Evolutionary conservation across 1,140 invertebrate species (phyloP), one percentile per base, ranked within the genome.

Genomic region (Macrostomum lignano): DNA sequence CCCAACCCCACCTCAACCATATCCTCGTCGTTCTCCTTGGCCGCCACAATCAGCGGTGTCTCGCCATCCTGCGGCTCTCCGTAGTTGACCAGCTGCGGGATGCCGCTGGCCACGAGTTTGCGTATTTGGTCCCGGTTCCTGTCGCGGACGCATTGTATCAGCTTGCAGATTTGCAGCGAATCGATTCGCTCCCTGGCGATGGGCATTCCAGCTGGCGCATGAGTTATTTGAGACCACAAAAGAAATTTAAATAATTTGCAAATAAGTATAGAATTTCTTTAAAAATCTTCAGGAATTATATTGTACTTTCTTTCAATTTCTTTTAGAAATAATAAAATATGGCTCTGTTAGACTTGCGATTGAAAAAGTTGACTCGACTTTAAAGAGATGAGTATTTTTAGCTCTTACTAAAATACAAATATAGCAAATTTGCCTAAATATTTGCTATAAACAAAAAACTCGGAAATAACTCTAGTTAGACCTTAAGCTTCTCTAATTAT

Each of bases 31-130:
- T 40, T 40, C n/a, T 31, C 25, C 10, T 17, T 24, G 6, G 40
- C 35, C 7, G 52, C 52, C 19, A 51, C 44, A 9, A 41, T 48
- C 1, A 59, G 38, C 17, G 55, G 51, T 13, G 52, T 59, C 22
- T 46, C 43, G 1, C 51, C 56, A 29, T 51, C 45, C 24, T 44
- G 40, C 11, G 47, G 43, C 38, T 57, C 55, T 42, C 52, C 53
- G 32, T 53, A 58, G 41, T 59, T 57, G 19, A 58, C 48, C n/a
- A 59, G 40, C 40, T 52, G 48, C 15, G 47, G 47, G 1, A 55
- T 44, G 19, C 56, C 56, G 42, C 48, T 49, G 7, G 40, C 21
- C 23, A 44, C 46, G 29, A 59, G 41, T 32, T 55, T 56, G 28
- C 49, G 41, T 23, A 59, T 51, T 37, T 54, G 47, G 3, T 39